These are phyloP conservation scores for Coptotermes formosanus DNA, from an alignment of 1,140 invertebrate genomes.

Conservation along the genomic window DNA sequence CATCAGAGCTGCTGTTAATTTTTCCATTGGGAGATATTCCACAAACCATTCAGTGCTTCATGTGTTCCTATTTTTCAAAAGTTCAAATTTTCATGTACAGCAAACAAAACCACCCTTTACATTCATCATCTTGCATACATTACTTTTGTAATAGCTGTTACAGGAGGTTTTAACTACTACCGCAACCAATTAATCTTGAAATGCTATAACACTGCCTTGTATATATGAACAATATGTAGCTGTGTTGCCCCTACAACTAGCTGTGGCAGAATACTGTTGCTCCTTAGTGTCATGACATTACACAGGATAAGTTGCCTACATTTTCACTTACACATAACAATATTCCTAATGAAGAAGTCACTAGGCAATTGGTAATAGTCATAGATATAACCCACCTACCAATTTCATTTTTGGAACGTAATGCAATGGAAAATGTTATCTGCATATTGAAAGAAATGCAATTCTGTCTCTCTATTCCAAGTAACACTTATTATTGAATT, in stretches of 20 bases:
- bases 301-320: neutral
- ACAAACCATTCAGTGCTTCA: neutral
- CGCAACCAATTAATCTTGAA: neutral
- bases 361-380: neutral
- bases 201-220: neutral
- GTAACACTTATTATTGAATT: neutral
- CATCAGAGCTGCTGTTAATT: neutral
- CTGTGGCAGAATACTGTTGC: neutral
- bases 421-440: neutral
- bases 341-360: neutral
- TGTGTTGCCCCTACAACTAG: neutral
- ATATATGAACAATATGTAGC: neutral
- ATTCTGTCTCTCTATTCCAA: neutral
- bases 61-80: neutral
- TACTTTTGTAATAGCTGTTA: neutral
- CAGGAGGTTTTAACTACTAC: neutral
- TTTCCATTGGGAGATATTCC: neutral
- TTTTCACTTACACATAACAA: neutral
- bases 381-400: neutral
- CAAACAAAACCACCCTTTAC: neutral
- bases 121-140: neutral
- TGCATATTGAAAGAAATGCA: neutral
- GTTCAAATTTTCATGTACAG: neutral
- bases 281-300: neutral
- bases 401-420: neutral